Evolutionary conservation across 2,888 invertebrate genomes (phyloP), one percentile per base, ranked within the genome.

Genomic region (Sesamia inferens): DNA sequence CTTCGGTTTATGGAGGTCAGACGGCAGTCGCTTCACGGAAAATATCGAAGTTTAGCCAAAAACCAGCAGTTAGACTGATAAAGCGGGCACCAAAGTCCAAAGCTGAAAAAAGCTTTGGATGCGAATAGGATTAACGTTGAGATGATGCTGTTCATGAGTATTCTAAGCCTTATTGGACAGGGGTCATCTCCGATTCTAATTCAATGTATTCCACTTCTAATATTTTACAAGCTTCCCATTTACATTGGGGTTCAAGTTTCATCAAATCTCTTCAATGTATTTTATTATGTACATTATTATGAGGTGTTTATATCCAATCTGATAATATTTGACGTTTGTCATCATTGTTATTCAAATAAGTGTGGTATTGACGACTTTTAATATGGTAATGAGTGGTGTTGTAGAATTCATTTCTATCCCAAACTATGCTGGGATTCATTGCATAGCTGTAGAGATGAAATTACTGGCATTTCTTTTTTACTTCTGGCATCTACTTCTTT

Each of bases 291-390:
- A 1, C 44, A n/a, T 68, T 68, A 39, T 54, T 55, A 65, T n/a
- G 48, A 65, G 31, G 79, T 72, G 61, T 72, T 51, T 63, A 71
- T 51, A n/a, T 22, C 48, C 6, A 24, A 31, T 47, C 7, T 16
- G 31, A 24, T 51, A 51, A 72, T 54, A 24, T 65, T 72, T 65
- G 55, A 51, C 68, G 24, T n/a, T 42, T 63, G 24, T 58, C 65
- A 13, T 67, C 44, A 42, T 31, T 71, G 64, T 79, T 68, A 78
- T 71, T 78, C 31, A 79, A 61, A 65, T 78, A 67, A 68, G 68
- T 54, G 19, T 55, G 7, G n/a, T 77, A 11, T 47, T 71, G 22
- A 22, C 2, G 51, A 8, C 24, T 68, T 61, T 59, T 4, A 48
- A 55, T 61, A 68, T 68, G 64, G 31, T 78, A 71, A 64, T 70